Conservation (phyloP, 2,797 vertebrate genomes). For the Myotis planiceps region DNA sequence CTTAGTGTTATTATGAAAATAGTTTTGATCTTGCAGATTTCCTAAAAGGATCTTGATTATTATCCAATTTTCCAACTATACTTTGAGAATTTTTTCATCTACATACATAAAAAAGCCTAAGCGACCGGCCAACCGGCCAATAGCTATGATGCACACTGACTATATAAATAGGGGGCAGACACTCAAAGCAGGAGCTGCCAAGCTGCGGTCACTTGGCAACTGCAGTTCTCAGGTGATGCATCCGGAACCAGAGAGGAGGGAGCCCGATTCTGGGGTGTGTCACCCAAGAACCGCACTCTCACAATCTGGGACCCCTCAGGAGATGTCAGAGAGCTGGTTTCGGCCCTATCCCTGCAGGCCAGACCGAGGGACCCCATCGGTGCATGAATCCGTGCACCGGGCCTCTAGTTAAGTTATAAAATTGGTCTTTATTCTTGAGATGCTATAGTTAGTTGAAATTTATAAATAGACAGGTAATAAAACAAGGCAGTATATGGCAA, state of each 20-base stretch:
- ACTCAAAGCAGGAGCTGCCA: too few relatives aligned
- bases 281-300: too few relatives aligned
- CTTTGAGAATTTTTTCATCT: slow-evolving; percentile 13
- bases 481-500: not conserved
- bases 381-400: not conserved
- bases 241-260: too few relatives aligned
- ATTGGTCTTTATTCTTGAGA: slow-evolving; percentile 22
- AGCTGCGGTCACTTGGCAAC: too few relatives aligned
- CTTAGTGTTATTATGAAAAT: slow-evolving; percentile 22
- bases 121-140: too few relatives aligned
- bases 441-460: slow-evolving; percentile 18
- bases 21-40: slow-evolving; percentile 2
- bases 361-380: not conserved
- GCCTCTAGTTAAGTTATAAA: not conserved
- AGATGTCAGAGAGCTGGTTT: too few relatives aligned
- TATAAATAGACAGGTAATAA: not conserved
- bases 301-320: too few relatives aligned
- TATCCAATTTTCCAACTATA: not conserved
- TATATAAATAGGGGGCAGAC: too few relatives aligned
- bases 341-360: too few relatives aligned
- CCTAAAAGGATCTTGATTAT: not conserved
- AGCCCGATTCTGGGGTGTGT: too few relatives aligned
- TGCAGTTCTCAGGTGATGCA: accelerated
- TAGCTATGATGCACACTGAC: too few relatives aligned
- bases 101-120: too few relatives aligned